Evolutionary conservation across 2,113 vertebrate genomes (phyloP).

Genomic region (Macrotis lagotis): DNA sequence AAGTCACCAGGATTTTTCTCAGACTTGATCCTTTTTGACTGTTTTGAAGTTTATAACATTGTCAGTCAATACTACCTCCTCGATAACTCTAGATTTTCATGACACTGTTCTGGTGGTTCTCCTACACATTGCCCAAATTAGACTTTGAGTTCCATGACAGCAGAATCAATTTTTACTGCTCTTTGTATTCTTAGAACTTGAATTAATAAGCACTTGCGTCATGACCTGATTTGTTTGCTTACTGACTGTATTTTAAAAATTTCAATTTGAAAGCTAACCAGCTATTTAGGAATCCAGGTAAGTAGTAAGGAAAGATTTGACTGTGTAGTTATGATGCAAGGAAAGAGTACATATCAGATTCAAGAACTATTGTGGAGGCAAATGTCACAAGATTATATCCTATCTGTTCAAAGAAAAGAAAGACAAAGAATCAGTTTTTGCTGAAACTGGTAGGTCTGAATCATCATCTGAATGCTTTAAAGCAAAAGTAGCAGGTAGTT

Average conservation of each 20-base stretch:
- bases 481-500: background rate
- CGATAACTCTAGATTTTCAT: background rate
- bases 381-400: background rate
- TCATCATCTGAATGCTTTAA: slow-evolving; percentile 23
- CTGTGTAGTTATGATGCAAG: background rate
- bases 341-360: background rate
- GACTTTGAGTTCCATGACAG: background rate
- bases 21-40: background rate
- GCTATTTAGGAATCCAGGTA: background rate
- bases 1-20: background rate
- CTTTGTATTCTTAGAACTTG: background rate
- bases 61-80: background rate
- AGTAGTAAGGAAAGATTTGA: background rate
- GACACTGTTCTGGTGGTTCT: background rate
- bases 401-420: background rate
- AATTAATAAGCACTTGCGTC: background rate
- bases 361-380: background rate
- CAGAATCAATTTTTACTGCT: background rate
- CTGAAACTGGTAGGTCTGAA: background rate
- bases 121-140: background rate
- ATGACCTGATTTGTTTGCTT: background rate
- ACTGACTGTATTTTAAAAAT: background rate
- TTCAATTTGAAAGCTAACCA: background rate
- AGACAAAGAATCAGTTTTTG: background rate
- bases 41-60: background rate